A percentile compares a stretch with the other conserved stretches of the same genome.
These are phyloP conservation scores for Drosophila flavopinicola DNA, from an alignment of 2,888 invertebrate genomes.

Conservation along the genomic window DNA sequence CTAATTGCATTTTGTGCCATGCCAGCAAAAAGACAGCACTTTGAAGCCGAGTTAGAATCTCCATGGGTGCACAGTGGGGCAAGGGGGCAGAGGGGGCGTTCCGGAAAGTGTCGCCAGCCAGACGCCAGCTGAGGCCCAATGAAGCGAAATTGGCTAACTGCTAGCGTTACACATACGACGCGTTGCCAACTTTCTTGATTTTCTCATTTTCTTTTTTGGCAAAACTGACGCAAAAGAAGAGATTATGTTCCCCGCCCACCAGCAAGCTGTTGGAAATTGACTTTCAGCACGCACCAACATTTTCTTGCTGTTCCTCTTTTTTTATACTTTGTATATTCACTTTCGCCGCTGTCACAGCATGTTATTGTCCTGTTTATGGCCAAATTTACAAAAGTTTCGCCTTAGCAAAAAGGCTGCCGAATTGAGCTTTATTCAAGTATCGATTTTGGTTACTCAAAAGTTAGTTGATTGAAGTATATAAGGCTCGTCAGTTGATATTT, in stretches of 20 bases:
- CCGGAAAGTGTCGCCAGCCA: conserved; percentile 37
- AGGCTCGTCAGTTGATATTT: too few species aligned
- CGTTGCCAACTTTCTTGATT: conserved; percentile 24
- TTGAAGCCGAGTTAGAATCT: too few species aligned
- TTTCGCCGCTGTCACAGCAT: conserved; percentile 3
- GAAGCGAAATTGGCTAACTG: conserved; percentile 24
- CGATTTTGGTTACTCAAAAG: conserved; percentile 50
- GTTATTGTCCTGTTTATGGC: conserved; percentile 50
- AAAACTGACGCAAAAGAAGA: conserved; percentile 27
- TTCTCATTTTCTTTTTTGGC: neutral
- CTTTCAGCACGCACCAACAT: conserved; percentile 43
- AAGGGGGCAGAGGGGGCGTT: neutral
- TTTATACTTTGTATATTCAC: conserved; percentile 7
- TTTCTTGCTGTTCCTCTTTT: conserved; percentile 1
- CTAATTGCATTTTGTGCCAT: conserved; percentile 68
- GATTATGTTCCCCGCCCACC: neutral
- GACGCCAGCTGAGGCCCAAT: conserved; percentile 46
- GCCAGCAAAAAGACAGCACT: conserved; percentile 10
- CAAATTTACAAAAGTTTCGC: conserved; percentile 31
- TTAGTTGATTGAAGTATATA: too few species aligned
- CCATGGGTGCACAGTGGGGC: neutral
- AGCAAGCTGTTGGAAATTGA: conserved; percentile 30
- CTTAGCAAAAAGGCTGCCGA: conserved; percentile 9
- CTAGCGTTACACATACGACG: conserved; percentile 37
- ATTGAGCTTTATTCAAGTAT: conserved; percentile 46